Base-by-base conservation (phyloP, 2,113 vertebrate species). In the Accipiter cooperii region DNA sequence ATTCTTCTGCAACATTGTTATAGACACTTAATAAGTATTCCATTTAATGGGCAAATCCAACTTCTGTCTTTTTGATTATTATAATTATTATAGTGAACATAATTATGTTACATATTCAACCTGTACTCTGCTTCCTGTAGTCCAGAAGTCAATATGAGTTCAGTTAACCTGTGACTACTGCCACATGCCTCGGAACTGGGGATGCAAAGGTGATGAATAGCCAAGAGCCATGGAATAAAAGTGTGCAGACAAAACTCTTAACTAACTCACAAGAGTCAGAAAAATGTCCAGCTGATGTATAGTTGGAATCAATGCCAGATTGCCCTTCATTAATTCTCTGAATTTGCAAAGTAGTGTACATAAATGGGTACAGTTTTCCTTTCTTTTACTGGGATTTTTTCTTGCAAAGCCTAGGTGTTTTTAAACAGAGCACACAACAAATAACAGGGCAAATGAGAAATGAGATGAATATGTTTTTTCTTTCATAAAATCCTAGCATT, bases 61-160 rank as follows among this genome's bases (percentile, higher is more conserved):
- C 1, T 34, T 63, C 22, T 38, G 3, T n/a, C 4, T 18, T 24
- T 65, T 63, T 47, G 33, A 9, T 44, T 26, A 21, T 66, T 44
- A 13, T 28, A 46, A 49, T 64, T 40, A 65, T 49, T 88, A 64
- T 69, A 83, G 8, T 71, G 31, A 87, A 25, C 2, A 3, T 47
- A 88, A 81, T 93, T 87, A 63, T 40, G 36, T 76, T 15, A 96
- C 90, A 42, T 33, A 40, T 74, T 89, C 17, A 31, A 40, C 46
- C 21, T 81, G 5, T 66, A 73, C 8, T 51, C 80, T 71, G 4
- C 34, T 91, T 81, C 29, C 20, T 58, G 34, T 54, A 81, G 19
- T 36, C 18, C 14, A 91, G 91, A 96, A 66, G 34, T 89, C 51
- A 92, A 5, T 47, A 25, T 60, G 34, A 65, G 46, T 97, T 95